A percentile compares a stretch with the other conserved stretches of the same genome.
phyloP scores from a whole-genome alignment of 2,797 vertebrate species.

The Amblyraja radiata region DNA sequence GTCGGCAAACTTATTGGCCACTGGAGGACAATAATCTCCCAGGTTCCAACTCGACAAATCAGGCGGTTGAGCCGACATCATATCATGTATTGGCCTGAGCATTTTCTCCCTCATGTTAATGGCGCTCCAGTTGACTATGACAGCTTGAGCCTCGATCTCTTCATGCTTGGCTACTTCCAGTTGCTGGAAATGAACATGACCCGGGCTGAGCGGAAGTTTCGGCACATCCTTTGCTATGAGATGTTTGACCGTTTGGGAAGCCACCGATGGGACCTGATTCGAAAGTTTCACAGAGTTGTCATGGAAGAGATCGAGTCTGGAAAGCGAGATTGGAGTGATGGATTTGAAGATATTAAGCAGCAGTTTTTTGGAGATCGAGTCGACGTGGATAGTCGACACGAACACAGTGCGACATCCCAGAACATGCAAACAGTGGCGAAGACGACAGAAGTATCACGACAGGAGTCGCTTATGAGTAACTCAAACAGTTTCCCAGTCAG shows the following conservation, averaged over 20 bases:
- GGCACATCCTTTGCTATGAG: slow-evolving; percentile 92
- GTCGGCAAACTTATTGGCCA: slow-evolving; percentile 77
- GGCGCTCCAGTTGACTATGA: slow-evolving; percentile 72
- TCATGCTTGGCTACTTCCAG: slow-evolving; percentile 98
- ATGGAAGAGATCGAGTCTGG: slow-evolving; percentile 78
- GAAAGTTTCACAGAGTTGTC: slow-evolving; percentile 80
- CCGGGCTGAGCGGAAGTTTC: slow-evolving; percentile 80
- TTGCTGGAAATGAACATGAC: slow-evolving; percentile 90
- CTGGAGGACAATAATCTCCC: slow-evolving; percentile 81
- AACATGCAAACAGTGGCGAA: slow-evolving; percentile 46
- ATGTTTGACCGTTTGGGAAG: slow-evolving; percentile 92
- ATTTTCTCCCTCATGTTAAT: slow-evolving; percentile 79
- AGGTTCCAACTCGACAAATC: slow-evolving; percentile 71
- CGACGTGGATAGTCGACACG: background rate
- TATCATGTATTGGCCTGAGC: slow-evolving; percentile 88
- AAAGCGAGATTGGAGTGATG: slow-evolving; percentile 71
- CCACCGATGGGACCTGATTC: slow-evolving; percentile 81
- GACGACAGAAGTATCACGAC: slow-evolving; percentile 45
- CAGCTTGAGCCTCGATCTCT: slow-evolving; percentile 85
- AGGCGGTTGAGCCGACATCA: slow-evolving; percentile 66
- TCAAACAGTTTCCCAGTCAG: background rate
- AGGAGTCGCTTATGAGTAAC: slow-evolving; percentile 44
- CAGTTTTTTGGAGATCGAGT: slow-evolving; percentile 73
- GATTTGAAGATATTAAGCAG: slow-evolving; percentile 81
- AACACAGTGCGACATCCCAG: slow-evolving; percentile 39